Evolutionary conservation across 2,113 vertebrate genomes (phyloP).

Genomic region (Cryptotis parvus): DNA sequence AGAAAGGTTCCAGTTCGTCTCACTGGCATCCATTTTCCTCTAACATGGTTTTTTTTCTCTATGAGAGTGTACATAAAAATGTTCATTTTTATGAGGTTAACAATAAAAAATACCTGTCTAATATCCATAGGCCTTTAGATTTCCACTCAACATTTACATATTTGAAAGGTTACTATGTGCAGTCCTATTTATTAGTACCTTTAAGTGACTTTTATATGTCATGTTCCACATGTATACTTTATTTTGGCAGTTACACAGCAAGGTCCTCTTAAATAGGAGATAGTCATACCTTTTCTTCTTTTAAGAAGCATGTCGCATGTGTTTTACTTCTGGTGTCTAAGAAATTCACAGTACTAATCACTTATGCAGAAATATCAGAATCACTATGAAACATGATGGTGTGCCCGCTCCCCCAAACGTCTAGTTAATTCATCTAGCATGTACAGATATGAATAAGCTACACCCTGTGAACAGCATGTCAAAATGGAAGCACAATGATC

Average conservation of each 20-base stretch:
- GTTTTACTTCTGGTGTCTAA: constrained; percentile 4
- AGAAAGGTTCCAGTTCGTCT: constrained; percentile 10
- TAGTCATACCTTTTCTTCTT: background rate
- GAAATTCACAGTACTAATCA: constrained; percentile 6
- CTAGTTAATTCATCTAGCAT: background rate
- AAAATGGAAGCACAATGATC: background rate
- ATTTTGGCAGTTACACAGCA: background rate
- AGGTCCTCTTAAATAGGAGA: background rate
- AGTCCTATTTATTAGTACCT: background rate
- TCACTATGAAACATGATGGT: background rate
- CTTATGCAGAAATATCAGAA: background rate
- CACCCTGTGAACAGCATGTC: background rate
- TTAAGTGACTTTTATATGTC: background rate
- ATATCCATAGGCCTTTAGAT: background rate
- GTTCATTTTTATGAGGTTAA: background rate
- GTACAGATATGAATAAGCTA: background rate
- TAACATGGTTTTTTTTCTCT: background rate
- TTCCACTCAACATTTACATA: background rate
- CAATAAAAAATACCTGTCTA: background rate
- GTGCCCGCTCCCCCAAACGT: background rate
- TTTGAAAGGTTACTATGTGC: background rate
- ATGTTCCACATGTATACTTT: background rate
- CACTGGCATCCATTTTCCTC: background rate
- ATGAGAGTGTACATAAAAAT: background rate
- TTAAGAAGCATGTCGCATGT: background rate